Evolutionary conservation across 2,888 invertebrate genomes (phyloP).

Genomic region (Andricus quercusramuli): DNA sequence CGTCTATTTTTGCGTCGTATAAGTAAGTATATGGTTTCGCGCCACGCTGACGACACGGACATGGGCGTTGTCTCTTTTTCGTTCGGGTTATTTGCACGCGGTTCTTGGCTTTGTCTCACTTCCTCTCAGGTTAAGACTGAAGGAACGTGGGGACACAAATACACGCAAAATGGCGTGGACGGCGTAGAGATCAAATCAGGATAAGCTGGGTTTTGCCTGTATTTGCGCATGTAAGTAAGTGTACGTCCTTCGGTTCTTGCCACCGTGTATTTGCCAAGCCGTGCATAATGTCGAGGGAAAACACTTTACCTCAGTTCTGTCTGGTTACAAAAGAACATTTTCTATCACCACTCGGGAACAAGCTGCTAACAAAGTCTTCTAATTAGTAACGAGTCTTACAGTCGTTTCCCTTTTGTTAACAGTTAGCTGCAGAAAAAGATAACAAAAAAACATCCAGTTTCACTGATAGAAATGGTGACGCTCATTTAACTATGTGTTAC

Average conservation of each 20-base stretch:
- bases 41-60: neutral
- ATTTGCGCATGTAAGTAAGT: neutral
- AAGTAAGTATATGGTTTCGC: neutral
- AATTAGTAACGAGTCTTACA: neutral
- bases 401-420: neutral
- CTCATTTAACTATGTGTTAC: too few relatives aligned
- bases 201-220: neutral
- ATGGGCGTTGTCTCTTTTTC: neutral
- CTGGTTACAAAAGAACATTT: slow-evolving; percentile 56
- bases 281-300: slow-evolving; percentile 54
- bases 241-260: slow-evolving; percentile 62
- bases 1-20: neutral
- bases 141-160: neutral
- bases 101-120: neutral
- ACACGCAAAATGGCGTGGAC: neutral
- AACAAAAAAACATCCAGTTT: neutral
- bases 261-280: slow-evolving; percentile 62
- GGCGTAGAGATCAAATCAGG: neutral
- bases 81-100: neutral
- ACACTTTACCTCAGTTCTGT: slow-evolving; percentile 21
- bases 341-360: neutral
- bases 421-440: neutral
- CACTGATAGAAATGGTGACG: too few relatives aligned
- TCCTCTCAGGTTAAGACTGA: neutral
- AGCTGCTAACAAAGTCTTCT: slow-evolving; percentile 7